Conservation (phyloP, 37 sponge, comb jelly and placozoan genomes). For the Hexactinellida sp. region DNA sequence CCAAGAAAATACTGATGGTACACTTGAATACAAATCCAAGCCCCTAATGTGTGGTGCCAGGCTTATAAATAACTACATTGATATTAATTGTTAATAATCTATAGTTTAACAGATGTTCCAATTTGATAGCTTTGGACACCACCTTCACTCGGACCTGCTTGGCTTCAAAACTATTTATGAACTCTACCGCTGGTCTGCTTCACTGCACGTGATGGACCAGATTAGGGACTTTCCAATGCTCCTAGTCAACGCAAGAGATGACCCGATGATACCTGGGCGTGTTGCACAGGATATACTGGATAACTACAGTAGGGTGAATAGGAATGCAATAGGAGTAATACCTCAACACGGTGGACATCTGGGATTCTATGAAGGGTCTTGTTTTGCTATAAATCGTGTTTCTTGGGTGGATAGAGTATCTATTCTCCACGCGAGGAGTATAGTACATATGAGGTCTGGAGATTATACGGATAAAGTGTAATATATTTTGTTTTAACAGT, state of each 20-base stretch:
- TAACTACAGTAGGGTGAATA: constrained; percentile 32
- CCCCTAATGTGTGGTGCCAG: neutral
- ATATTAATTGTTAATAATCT: too few species aligned
- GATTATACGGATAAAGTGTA: neutral
- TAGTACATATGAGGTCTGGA: neutral
- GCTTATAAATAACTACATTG: neutral
- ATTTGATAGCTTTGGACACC: neutral
- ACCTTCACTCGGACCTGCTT: neutral
- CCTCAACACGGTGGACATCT: constrained; percentile 80
- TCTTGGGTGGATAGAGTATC: constrained; percentile 73
- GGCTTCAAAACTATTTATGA: neutral
- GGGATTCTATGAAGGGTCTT: constrained; percentile 70
- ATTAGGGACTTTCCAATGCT: constrained; percentile 58
- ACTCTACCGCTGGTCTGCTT: neutral
- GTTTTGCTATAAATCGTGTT: constrained; percentile 30
- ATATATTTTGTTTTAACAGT: too few species aligned
- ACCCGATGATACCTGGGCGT: constrained; percentile 43
- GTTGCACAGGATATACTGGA: constrained; percentile 25
- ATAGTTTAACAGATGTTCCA: neutral
- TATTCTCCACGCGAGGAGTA: neutral
- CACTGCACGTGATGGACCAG: constrained; percentile 3
- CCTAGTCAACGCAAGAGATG: constrained; percentile 62
- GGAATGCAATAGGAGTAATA: constrained; percentile 52
- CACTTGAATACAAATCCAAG: neutral
- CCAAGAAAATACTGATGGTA: neutral